Evolutionary conservation across 1,140 invertebrate genomes (phyloP).

Genomic region (Ceratina australensis): DNA sequence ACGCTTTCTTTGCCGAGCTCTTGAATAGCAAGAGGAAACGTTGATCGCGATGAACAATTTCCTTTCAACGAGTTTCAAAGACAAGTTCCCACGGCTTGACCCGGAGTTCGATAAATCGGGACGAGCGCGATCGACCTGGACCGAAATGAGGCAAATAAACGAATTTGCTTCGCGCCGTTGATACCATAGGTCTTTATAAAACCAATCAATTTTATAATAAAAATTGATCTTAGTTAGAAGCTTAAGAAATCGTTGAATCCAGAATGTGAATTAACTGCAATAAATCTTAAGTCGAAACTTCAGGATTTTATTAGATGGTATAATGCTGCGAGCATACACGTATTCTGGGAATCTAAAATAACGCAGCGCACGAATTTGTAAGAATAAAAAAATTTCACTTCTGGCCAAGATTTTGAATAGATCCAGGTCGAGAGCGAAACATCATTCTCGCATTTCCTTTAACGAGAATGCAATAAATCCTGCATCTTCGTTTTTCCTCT

Average conservation of each 20-base stretch:
- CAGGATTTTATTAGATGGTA: too few relatives aligned
- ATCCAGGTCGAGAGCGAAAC: background rate
- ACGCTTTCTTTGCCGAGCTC: background rate
- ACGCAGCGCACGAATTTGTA: too few relatives aligned
- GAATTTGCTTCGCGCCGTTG: background rate
- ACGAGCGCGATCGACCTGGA: background rate
- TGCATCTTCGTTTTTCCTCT: conserved; percentile 17
- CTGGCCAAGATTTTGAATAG: too few relatives aligned
- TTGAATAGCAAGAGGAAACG: background rate
- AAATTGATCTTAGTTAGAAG: too few relatives aligned
- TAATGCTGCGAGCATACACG: too few relatives aligned
- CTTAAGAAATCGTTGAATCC: too few relatives aligned
- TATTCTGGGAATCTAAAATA: too few relatives aligned
- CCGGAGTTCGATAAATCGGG: background rate
- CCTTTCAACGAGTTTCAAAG: background rate
- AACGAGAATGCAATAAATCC: conserved; percentile 35
- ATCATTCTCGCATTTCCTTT: conserved; percentile 17
- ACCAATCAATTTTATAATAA: too few relatives aligned
- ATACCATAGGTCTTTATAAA: too few relatives aligned
- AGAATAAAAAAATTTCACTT: too few relatives aligned
- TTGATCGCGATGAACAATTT: background rate
- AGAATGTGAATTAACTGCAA: too few relatives aligned
- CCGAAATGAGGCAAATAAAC: background rate
- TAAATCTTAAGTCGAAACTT: too few relatives aligned
- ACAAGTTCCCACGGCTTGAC: background rate